A percentile compares a stretch with the other conserved stretches of the same genome.
These are phyloP conservation scores for Propithecus deckenii DNA, from an alignment of 2,797 vertebrate genomes.

Conservation along the genomic window DNA sequence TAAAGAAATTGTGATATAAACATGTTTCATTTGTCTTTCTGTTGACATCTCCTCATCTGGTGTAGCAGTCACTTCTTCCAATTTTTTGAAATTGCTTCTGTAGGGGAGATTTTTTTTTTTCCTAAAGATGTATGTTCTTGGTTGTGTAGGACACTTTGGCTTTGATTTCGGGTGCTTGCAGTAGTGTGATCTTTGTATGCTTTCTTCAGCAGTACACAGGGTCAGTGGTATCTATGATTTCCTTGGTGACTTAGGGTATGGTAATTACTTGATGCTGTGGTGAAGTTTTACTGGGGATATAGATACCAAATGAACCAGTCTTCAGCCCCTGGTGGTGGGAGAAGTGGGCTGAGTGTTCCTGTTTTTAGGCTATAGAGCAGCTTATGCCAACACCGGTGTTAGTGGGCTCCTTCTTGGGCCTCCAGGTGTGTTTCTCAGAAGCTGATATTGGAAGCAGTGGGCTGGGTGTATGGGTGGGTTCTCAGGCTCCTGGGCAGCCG, in stretches of 20 bases:
- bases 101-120: background rate
- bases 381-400: background rate
- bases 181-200: background rate
- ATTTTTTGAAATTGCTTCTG: background rate
- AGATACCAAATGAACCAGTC: background rate
- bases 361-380: background rate
- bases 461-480: background rate
- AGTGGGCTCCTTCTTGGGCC: background rate
- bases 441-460: background rate
- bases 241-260: background rate
- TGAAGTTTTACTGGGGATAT: background rate
- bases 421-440: background rate
- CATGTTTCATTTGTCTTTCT: background rate
- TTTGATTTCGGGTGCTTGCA: background rate
- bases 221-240: background rate
- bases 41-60: background rate
- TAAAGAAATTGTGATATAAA: background rate
- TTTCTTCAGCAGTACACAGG: background rate
- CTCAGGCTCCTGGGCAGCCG: background rate
- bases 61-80: background rate
- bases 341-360: background rate
- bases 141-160: background rate
- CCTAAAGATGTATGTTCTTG: background rate
- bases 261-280: background rate
- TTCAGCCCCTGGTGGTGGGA: background rate